Base-by-base conservation (phyloP, 1,140 invertebrate species). In the Trissolcus basalis region DNA sequence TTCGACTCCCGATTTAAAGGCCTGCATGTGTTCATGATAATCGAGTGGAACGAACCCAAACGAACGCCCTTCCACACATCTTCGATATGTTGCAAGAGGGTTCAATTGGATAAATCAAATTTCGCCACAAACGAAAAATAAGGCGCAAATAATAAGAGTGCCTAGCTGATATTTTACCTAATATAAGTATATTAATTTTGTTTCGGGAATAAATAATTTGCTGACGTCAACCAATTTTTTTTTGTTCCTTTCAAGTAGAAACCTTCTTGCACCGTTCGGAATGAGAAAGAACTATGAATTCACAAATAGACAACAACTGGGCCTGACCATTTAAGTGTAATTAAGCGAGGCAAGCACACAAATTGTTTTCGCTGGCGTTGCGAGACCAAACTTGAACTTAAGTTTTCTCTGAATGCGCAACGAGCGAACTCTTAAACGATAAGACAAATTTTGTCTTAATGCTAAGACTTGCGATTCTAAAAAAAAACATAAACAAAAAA, bases 21-120 rank as follows among this genome's bases (percentile, higher is more conserved):
- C 27, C 7, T 64, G 73, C 56, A 50, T 55, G 65, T 27, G 9
- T 14, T 36, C 10, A 43, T 35, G 48, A 9, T 47, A 60, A 48
- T 27, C 15, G 43, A 51, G 10, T 59, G 10, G 12, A 44, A 44
- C 11, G 43, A 63, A 51, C 10, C 9, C 16, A 51, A 70, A 67
- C 45, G 47, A 53, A 61, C 19, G 61, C 56, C 56, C 61, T 77
- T 77, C 49, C 36, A 49, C 36, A 60, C 55, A 61, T 72, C 32
- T 63, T 68, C 58, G 74, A 69, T 68, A 61, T 68, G 67, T 64
- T 77, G 74, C 74, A 77, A 77, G 68, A 77, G 74, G 74, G 74
- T 77, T 77, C 68, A 55, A 16, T 9, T 49, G 49, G 58, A 49
- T 43, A 11, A 64, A 64, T 63, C 36, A 14, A 63, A 51, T 45